These are phyloP conservation scores for Coccyzus lansbergi DNA, from an alignment of 2,797 vertebrate species.

Conservation along the genomic window DNA sequence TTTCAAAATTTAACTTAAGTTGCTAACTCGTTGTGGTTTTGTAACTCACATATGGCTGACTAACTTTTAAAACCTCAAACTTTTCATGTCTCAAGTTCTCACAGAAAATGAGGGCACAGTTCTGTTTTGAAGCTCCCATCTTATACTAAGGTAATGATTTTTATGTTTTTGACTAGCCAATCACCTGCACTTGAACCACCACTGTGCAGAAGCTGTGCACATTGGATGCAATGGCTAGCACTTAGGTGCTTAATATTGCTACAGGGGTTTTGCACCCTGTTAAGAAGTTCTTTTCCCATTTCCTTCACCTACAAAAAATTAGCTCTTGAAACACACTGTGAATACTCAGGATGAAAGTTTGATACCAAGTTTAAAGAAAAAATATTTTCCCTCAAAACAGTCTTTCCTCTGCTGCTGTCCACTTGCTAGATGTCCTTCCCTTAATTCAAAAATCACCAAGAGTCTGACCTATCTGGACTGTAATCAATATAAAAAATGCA, in stretches of 20 bases:
- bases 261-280: background rate
- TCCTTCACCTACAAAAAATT: background rate
- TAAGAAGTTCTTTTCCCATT: background rate
- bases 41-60: background rate
- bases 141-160: background rate
- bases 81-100: constrained; percentile 31
- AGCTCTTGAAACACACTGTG: background rate
- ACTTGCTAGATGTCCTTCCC: background rate
- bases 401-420: background rate
- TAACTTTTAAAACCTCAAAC: constrained; percentile 41
- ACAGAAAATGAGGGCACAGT: constrained; percentile 34
- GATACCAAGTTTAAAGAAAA: background rate
- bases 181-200: background rate
- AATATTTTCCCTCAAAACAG: background rate
- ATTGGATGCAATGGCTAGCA: background rate
- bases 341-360: background rate
- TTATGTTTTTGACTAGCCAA: background rate
- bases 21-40: constrained; percentile 15
- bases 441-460: background rate
- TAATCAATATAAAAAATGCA: background rate
- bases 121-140: constrained; percentile 30
- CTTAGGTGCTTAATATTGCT: background rate
- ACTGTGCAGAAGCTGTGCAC: background rate
- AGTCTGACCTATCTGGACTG: background rate
- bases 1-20: constrained; percentile 14